Conservation (phyloP, 2,888 invertebrate genomes). For the Tipula confusa region DNA sequence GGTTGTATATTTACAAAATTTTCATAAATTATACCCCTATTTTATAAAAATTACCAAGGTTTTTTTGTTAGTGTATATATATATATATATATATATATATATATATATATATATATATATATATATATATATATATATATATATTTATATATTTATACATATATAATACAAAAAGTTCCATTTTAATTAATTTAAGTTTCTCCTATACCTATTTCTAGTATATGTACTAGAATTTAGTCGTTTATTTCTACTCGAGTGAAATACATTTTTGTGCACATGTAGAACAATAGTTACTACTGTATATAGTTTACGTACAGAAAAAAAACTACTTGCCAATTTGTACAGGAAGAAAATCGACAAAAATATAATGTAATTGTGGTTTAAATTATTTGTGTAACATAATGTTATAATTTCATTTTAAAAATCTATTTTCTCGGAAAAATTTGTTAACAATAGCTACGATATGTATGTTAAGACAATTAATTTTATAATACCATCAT, state of each 20-base stretch:
- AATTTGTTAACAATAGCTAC: not conserved
- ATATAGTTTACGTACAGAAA: no score
- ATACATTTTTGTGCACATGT: not conserved
- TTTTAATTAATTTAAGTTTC: not conserved
- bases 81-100: no score
- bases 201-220: not conserved
- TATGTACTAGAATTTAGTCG: no score
- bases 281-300: not conserved
- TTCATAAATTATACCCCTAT: no score
- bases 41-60: no score
- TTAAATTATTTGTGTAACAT: slow-evolving; percentile 13
- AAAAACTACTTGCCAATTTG: not conserved
- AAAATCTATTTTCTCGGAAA: not conserved
- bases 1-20: no score
- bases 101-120: no score
- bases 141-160: no score
- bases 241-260: not conserved
- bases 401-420: slow-evolving; percentile 25
- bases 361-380: slow-evolving; percentile 4
- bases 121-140: no score
- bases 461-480: not conserved
- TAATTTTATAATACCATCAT: not conserved
- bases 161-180: no score
- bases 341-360: not conserved
- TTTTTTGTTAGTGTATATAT: no score